These are phyloP conservation scores for Centroberyx gerrardi DNA, from an alignment of 2,797 vertebrate species.

Conservation along the genomic window DNA sequence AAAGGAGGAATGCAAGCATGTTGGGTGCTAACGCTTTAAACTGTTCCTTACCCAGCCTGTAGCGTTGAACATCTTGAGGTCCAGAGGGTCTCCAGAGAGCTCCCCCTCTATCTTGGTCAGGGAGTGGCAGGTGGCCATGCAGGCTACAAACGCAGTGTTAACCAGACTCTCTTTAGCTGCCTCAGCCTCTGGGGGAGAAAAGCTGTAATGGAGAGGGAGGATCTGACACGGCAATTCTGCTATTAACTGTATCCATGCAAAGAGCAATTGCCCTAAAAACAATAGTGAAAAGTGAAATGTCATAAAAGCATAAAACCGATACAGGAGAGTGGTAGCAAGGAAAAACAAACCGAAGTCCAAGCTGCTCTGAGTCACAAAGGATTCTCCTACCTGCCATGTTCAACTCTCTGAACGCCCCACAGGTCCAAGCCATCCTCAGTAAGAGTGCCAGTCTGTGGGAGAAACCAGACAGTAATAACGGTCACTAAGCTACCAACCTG, in stretches of 20 bases:
- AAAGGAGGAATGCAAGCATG: neutral
- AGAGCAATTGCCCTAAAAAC: neutral
- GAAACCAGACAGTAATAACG: slow-evolving; percentile 8
- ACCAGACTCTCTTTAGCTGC: slow-evolving; percentile 87
- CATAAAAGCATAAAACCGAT: no score
- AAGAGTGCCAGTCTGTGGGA: slow-evolving; percentile 93
- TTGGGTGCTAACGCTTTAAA: neutral
- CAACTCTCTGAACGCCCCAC: slow-evolving; percentile 92
- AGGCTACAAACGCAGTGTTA: slow-evolving; percentile 91
- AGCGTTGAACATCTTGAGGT: slow-evolving; percentile 98
- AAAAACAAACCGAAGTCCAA: neutral
- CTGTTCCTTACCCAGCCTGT: slow-evolving; percentile 91
- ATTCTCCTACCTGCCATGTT: slow-evolving; percentile 84
- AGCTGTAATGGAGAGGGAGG: slow-evolving; percentile 79
- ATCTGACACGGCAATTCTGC: neutral
- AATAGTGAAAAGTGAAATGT: no score
- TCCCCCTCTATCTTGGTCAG: slow-evolving; percentile 96
- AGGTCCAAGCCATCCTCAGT: slow-evolving; percentile 97
- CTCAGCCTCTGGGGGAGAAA: slow-evolving; percentile 89
- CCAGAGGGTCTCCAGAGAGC: slow-evolving; percentile 97
- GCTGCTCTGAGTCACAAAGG: neutral
- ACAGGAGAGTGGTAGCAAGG: no score
- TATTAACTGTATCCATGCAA: neutral
- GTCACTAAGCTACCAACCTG: neutral
- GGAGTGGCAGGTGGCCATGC: slow-evolving; percentile 97